Evolutionary conservation across 2,797 vertebrate species (phyloP), one percentile per base, ranked within the genome.

Genomic region (Emys orbicularis): DNA sequence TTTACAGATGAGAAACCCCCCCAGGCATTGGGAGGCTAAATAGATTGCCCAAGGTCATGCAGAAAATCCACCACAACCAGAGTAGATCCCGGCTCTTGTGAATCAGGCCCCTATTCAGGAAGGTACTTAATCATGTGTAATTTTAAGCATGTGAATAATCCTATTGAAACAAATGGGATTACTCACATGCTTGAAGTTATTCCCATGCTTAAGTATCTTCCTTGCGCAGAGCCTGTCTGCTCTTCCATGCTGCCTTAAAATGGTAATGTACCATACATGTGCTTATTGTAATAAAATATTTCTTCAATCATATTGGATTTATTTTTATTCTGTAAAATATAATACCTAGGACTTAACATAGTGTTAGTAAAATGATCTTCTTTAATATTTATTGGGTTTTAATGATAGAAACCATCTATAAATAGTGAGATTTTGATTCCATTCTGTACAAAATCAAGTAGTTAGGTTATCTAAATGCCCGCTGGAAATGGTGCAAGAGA

Each of bases 391-490:
- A 3, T n/a, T 87, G 68, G 68, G 7, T 4, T 95, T 94, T 61
- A 31, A 65, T 44, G 19, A 23, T 81, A 80, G 19, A 90, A 87
- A 41, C 2, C 12, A 10, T 7, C 23, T 86, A 44, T 79, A 93
- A 50, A 84, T 85, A 92, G 54, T 59, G 59, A 94, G 59, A 10
- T 29, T 37, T 18, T 65, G 50, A n/a, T 72, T 61, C 90, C 41
- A 54, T 87, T 90, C 44, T 84, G 52, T 65, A 50, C 57, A 29
- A 92, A 83, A 83, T 72, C 34, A 80, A 84, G 59, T 57, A 56
- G 79, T 47, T 87, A 49, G 47, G 31, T 83, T 87, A 47, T 84
- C 83, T 4, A 0, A 23, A 84, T 80, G 54, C 80, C 79, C 79
- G 44, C 59, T n/a, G 84, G 86, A 53, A 29, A 65, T 50, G 79